Conservation (phyloP, 2,113 vertebrate genomes). For the Protobothrops flavoviridis region DNA sequence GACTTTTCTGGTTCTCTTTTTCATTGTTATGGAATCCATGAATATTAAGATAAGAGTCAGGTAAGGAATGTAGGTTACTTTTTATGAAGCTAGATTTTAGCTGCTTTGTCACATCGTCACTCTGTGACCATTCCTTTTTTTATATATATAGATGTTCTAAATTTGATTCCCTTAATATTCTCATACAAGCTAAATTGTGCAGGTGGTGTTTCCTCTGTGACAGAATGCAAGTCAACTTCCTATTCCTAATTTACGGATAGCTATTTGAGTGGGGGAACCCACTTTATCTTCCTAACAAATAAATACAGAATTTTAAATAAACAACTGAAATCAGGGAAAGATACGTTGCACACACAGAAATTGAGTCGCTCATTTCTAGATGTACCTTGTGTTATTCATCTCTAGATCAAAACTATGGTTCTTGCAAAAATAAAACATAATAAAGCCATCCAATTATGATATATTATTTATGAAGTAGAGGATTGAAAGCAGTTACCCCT, state of each 20-base stretch:
- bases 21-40: neutral
- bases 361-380: neutral
- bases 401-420: neutral
- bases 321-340: neutral
- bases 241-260: neutral
- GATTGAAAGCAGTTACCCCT: neutral
- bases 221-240: neutral
- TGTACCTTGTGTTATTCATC: neutral
- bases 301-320: neutral
- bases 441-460: neutral
- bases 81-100: neutral
- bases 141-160: neutral
- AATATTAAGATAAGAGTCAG: neutral
- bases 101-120: neutral
- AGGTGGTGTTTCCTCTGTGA: neutral
- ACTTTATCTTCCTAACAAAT: neutral
- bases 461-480: neutral
- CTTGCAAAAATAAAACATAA: neutral
- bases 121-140: neutral
- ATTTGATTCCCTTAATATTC: neutral
- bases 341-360: neutral
- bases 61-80: neutral
- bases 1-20: neutral
- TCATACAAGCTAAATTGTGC: neutral
- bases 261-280: neutral